Conservation (phyloP, 2,113 vertebrate genomes). For the Aphyosemion australe region DNA sequence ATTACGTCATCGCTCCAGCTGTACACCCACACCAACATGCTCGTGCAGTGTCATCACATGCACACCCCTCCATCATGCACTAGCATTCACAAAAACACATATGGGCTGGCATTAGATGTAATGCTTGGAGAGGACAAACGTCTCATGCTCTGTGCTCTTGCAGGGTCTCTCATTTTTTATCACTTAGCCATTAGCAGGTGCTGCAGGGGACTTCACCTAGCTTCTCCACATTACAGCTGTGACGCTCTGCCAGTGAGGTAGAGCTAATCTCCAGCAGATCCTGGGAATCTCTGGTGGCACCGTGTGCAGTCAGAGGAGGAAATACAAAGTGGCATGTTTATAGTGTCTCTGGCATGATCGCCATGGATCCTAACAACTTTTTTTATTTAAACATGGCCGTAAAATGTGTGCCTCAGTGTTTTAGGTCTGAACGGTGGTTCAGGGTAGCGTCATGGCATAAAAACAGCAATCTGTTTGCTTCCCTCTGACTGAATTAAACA, state of each 20-base stretch:
- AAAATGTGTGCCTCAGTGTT: neutral
- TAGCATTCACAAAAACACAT: constrained; percentile 13
- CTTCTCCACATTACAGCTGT: constrained; percentile 31
- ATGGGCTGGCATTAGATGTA: neutral
- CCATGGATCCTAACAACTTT: no score
- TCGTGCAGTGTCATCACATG: constrained; percentile 37
- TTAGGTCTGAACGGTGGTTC: neutral
- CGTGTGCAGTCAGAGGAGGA: constrained; percentile 43
- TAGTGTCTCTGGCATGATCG: constrained; percentile 7
- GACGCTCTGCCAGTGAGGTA: constrained; percentile 9
- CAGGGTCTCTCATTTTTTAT: neutral
- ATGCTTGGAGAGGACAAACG: constrained; percentile 8
- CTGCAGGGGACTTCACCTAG: neutral
- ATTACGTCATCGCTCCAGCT: constrained; percentile 66
- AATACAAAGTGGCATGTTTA: constrained; percentile 44
- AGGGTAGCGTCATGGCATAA: no score
- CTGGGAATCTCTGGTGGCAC: constrained; percentile 57
- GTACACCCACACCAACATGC: constrained; percentile 48
- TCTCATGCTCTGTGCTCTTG: constrained; percentile 5
- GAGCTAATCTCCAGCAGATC: constrained; percentile 21
- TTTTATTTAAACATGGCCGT: no score
- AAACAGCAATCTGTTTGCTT: no score
- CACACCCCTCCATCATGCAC: constrained; percentile 5
- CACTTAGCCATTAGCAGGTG: constrained; percentile 18
- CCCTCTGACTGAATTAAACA: no score